Conservation (phyloP, 1,140 invertebrate genomes). For the Tribolium castaneum region DNA sequence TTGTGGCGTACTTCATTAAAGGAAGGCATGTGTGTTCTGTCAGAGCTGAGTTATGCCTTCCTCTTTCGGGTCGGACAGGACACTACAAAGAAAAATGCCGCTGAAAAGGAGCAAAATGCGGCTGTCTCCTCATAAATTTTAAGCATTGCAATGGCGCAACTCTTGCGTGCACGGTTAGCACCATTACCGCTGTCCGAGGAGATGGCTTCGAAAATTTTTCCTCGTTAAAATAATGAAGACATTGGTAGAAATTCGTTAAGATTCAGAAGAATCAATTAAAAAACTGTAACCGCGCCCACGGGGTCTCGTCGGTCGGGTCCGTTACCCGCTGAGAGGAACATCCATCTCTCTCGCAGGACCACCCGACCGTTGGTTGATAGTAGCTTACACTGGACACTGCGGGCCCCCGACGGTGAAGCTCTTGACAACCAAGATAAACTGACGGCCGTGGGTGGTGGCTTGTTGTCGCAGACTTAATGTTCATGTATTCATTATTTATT, state of each 20-base stretch:
- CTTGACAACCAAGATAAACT: conserved; percentile 60
- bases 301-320: conserved; percentile 47
- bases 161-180: neutral
- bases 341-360: conserved; percentile 54
- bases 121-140: conserved; percentile 35
- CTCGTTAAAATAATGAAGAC: conserved; percentile 15
- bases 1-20: conserved; percentile 35
- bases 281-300: conserved; percentile 53
- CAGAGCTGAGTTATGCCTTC: conserved; percentile 37
- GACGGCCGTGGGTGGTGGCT: conserved; percentile 59
- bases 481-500: conserved; percentile 60
- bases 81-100: conserved; percentile 42
- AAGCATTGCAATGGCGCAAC: conserved; percentile 20
- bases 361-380: conserved; percentile 57
- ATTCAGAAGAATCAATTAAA: conserved; percentile 50
- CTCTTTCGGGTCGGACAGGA: conserved; percentile 19
- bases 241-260: conserved; percentile 15
- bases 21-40: conserved; percentile 39
- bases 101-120: conserved; percentile 31
- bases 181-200: neutral
- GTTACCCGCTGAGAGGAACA: conserved; percentile 51
- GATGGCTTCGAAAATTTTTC: neutral
- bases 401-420: conserved; percentile 54
- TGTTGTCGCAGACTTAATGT: conserved; percentile 61
- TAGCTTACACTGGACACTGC: conserved; percentile 54